Base-by-base conservation (phyloP, 2,888 invertebrate genomes). In the Athalia circularis region DNA sequence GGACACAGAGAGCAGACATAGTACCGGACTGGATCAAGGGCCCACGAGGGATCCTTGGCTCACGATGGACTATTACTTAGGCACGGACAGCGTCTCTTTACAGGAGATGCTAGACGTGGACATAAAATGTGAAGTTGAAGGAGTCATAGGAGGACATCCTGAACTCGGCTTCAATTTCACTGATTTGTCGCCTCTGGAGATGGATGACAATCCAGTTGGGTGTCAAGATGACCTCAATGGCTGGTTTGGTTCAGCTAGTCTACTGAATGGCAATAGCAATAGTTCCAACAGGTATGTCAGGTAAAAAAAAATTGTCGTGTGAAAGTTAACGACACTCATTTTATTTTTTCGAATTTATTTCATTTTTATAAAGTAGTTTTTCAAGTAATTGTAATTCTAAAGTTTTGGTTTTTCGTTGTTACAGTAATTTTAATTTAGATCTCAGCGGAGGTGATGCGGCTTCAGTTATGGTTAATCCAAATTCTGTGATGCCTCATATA, bases 91-190 rank as follows among this genome's bases (percentile, higher is more conserved):
- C 72, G 87, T 92, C 88, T 95, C 96, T 74, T 93, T 97, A 86
- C 96, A 97, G 90, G 97, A 97, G 88, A 96, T 97, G 95, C 93
- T 97, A 82, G 97, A 97, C 88, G 95, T 96, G 90, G 97, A 97
- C 88, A 96, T 97, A 81, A 96, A 96, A 88, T 94, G 94, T 83
- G 96, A 96, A 91, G 95, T 96, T 84, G 96, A 96, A 81, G 95
- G 94, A 77, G 94, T 95, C 79, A 93, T 96, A 68, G 95, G 95
- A 80, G 94, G 94, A 80, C 93, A 93, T 77, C 84, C 87, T 1
- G 89, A 89, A 80, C 84, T 90, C 61, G 88, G 89, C 82, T 94
- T 94, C 86, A 94, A 94, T 86, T 93, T 94, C 87, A 92, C 93
- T 79, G 88, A 91, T 81, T 88, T 91, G 77, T 90, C 92, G 43